phyloP scores from a whole-genome alignment of 35 echinoderm and acorn worm genomes.

The Ptychodera flava region DNA sequence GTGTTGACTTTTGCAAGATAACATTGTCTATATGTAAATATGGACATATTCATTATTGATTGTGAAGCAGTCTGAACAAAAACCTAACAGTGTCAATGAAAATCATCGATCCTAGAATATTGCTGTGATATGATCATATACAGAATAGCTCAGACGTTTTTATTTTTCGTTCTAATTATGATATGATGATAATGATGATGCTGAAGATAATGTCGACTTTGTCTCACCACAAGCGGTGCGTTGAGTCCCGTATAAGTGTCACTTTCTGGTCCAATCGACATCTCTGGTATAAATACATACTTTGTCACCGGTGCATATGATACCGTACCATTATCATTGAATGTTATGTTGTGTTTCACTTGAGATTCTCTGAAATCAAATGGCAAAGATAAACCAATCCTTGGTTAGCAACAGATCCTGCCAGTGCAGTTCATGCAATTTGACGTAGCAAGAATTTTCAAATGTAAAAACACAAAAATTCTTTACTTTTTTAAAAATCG shows the following conservation, averaged over 20 bases:
- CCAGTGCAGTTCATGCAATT: neutral
- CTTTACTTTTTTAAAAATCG: no score
- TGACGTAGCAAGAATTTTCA: no score
- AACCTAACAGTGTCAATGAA: no score
- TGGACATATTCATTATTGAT: no score
- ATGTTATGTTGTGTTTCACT: conserved; percentile 14
- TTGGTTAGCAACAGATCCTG: neutral
- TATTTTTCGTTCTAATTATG: no score
- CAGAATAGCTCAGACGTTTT: no score
- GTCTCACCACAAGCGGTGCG: conserved; percentile 13
- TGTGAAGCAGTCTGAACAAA: no score
- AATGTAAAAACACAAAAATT: no score
- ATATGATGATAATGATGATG: neutral
- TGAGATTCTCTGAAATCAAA: neutral
- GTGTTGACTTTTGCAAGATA: no score
- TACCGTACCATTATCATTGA: conserved; percentile 17
- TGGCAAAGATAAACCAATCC: neutral
- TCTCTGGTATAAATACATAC: conserved; percentile 15
- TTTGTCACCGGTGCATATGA: conserved; percentile 2
- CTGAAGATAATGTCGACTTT: neutral
- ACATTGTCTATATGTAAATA: no score
- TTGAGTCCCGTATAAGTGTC: conserved; percentile 17
- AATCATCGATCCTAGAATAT: no score
- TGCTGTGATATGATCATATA: no score
- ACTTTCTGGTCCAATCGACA: neutral